A percentile compares a stretch with the other conserved stretches of the same genome.
Evolutionary conservation across 2,113 vertebrate genomes (phyloP).

Genomic region (Micronycteris hirsuta): DNA sequence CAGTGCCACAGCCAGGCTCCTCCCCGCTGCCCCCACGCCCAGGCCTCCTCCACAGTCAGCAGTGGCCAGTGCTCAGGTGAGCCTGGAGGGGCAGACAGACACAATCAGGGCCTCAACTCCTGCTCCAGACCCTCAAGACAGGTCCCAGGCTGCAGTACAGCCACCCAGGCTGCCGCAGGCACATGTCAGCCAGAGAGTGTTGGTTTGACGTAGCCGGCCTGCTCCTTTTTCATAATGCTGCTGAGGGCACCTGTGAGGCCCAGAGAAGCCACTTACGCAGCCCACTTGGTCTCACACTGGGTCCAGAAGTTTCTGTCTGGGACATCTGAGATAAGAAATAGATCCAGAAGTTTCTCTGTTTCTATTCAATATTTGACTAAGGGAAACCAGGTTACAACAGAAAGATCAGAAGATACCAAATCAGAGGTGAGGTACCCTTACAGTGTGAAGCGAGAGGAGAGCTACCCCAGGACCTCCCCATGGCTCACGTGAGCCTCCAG

Average conservation of each 20-base stretch:
- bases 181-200: conserved; percentile 63
- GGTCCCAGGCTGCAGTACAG: background rate
- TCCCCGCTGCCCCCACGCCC: too few species aligned
- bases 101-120: background rate
- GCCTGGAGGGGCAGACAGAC: background rate
- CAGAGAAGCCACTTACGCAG: background rate
- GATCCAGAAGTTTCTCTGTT: background rate
- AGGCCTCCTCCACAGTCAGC: background rate
- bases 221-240: conserved; percentile 56
- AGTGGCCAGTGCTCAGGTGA: background rate
- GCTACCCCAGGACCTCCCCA: too few species aligned
- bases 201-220: conserved; percentile 69
- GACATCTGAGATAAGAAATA: background rate
- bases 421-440: background rate
- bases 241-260: background rate
- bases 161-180: conserved; percentile 8
- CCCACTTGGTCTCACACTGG: background rate
- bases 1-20: accelerated
- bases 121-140: background rate
- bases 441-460: background rate
- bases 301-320: background rate
- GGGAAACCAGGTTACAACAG: background rate
- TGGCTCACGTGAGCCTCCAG: background rate
- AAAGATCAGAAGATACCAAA: background rate
- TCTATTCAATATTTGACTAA: background rate